These are phyloP conservation scores for Nasonia vitripennis DNA, from an alignment of 1,140 invertebrate species.

Conservation along the genomic window DNA sequence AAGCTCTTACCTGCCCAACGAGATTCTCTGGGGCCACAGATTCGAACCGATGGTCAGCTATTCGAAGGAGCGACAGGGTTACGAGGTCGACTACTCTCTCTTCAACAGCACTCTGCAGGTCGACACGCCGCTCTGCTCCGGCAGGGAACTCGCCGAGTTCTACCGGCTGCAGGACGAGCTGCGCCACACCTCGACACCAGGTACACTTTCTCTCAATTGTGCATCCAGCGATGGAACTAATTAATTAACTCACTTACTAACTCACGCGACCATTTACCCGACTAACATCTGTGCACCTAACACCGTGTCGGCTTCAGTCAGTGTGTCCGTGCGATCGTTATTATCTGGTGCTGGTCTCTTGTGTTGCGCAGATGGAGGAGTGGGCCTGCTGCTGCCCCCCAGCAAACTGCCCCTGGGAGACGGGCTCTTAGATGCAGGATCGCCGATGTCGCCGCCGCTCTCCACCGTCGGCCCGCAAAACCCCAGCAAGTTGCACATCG, in stretches of 20 bases:
- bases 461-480: constrained; percentile 49
- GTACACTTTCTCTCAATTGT: neutral
- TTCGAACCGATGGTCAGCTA: constrained; percentile 93
- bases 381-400: neutral
- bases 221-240: no score
- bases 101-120: constrained; percentile 95
- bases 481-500: constrained; percentile 64
- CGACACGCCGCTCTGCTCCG: constrained; percentile 93
- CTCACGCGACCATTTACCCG: neutral
- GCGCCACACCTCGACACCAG: constrained; percentile 62
- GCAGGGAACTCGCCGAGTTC: constrained; percentile 86
- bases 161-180: constrained; percentile 81
- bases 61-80: constrained; percentile 93
- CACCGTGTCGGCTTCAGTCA: neutral
- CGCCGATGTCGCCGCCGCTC: constrained; percentile 20
- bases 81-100: constrained; percentile 94
- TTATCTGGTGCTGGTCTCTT: constrained; percentile 56
- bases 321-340: constrained; percentile 26
- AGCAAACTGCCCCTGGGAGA: constrained; percentile 4
- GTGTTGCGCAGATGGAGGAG: constrained; percentile 15
- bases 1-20: constrained; percentile 93
- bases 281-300: neutral
- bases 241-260: neutral
- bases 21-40: constrained; percentile 96
- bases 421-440: neutral